A percentile compares a stretch with the other conserved stretches of the same genome.
These are phyloP conservation scores for Gasterosteus aculeatus DNA, from an alignment of 2,113 vertebrate species.

Conservation along the genomic window DNA sequence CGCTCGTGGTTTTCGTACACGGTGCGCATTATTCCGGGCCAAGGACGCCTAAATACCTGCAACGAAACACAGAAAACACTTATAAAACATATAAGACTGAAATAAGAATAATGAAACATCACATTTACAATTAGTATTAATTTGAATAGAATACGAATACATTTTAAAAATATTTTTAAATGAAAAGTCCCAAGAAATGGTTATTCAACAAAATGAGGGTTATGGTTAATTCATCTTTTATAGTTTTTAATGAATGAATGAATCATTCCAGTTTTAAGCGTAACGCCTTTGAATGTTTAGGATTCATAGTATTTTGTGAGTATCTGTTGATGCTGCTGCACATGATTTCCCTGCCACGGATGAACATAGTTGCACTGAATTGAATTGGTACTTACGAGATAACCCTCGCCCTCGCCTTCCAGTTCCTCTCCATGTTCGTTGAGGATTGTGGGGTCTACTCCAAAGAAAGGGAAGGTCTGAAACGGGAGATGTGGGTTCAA, in stretches of 20 bases:
- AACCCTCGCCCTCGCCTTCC: constrained; percentile 84
- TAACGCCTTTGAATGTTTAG: too few species aligned
- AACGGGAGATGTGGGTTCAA: constrained; percentile 23
- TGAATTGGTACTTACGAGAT: constrained; percentile 75
- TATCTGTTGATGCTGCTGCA: background rate
- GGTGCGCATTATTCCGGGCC: constrained; percentile 85
- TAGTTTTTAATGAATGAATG: too few species aligned
- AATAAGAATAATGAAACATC: background rate
- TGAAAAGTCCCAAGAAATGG: too few species aligned
- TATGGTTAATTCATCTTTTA: too few species aligned
- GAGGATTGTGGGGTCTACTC: constrained; percentile 81
- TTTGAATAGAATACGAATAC: too few species aligned
- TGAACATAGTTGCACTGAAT: background rate
- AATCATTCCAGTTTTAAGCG: too few species aligned
- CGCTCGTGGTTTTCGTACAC: constrained; percentile 81
- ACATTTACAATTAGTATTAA: too few species aligned
- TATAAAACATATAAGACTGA: background rate
- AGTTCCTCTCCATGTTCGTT: constrained; percentile 84
- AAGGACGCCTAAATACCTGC: constrained; percentile 83
- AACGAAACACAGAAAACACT: constrained; percentile 2
- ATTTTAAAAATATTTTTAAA: too few species aligned
- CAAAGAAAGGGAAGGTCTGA: constrained; percentile 86
- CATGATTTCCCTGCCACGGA: accelerated
- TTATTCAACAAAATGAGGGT: too few species aligned
- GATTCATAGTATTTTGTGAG: too few species aligned